Base-by-base conservation (phyloP, 2,888 invertebrate genomes). In the Watsonalla cultraria region DNA sequence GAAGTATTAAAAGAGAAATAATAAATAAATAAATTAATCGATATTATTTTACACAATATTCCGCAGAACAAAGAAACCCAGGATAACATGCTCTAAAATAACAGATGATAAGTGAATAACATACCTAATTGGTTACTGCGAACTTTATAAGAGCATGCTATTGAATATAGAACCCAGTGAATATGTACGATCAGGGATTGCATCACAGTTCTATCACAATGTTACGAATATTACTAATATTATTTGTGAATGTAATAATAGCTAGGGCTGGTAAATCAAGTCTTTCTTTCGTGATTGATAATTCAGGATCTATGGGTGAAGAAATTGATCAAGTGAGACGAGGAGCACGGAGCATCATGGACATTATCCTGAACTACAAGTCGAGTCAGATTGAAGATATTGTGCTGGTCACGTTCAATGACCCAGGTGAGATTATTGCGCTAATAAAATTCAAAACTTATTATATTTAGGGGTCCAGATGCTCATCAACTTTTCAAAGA, bases 251-350 rank as follows among this genome's bases (percentile, higher is more conserved):
- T 42, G 42, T 42, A 42, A 11, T 39, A 37, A 15, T 15, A 49
- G 35, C 37, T 24, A 50, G 51, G 39, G 15, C 5, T 39, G 45
- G 62, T 53, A 61, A 65, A 34, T 42, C 42, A 11, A 78, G 76
- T 58, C 62, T 81, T 6, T 68, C 71, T 4, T 77, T 80, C 53
- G 76, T 75, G 2, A 77, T 80, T 5, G 80, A 81, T 46, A 65
- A 72, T 7, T 79, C 80, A 2, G 5, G 0, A 0, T 80, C 80
- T 0, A 81, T 81, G 80, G 0, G 0, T 0, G 6, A 59, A 5
- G 78, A 76, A 39, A 74, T 75, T n/a, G 13, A 47, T 0, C 51
- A 63, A 57, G 75, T 78, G 0, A 72, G 63, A 56, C 7, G 34
- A 0, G 60, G 64, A 51, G 62, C 66, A 0, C 55, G 62, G 11